phyloP scores from a whole-genome alignment of 92 coral and sea anemone genomes.

The Siderastrea radians region DNA sequence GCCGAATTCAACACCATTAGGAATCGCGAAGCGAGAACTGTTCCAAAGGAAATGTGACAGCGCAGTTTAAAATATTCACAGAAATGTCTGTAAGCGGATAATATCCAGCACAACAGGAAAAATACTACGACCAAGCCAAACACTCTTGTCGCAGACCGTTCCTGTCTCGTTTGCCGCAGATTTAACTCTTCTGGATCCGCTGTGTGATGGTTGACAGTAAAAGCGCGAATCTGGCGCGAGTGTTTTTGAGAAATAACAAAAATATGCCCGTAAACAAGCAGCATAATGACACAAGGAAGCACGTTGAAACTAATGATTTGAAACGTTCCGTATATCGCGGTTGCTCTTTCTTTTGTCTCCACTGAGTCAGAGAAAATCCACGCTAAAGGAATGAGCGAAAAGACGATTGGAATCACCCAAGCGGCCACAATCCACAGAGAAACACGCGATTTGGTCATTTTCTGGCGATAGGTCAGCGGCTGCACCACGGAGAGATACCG shows the following conservation, averaged over 20 bases:
- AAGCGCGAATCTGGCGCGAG: conserved; percentile 31
- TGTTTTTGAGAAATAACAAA: conserved; percentile 39
- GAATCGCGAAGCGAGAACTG: conserved; percentile 12
- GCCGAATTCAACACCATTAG: conserved; percentile 38
- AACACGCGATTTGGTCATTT: conserved; percentile 40
- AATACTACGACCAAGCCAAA: conserved; percentile 42
- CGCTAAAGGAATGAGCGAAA: conserved; percentile 18
- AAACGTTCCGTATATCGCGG: conserved; percentile 18
- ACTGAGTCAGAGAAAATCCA: conserved; percentile 36
- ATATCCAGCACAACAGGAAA: conserved; percentile 41
- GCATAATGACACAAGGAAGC: conserved; percentile 24
- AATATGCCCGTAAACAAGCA: conserved; percentile 39
- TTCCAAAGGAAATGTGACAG: conserved; percentile 11
- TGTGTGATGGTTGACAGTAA: background rate
- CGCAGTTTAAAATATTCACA: conserved; percentile 7
- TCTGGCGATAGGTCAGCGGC: conserved; percentile 49
- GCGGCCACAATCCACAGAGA: conserved; percentile 23
- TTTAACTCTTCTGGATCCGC: background rate
- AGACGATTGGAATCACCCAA: conserved; percentile 32
- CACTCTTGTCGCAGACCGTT: conserved; percentile 39
- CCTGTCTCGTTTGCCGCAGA: background rate
- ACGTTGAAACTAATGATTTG: conserved; percentile 28
- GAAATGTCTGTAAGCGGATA: conserved; percentile 42
- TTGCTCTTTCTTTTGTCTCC: background rate
- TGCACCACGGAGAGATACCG: conserved; percentile 44